Conservation (phyloP, 2,113 vertebrate genomes). For the Leucopsar rothschildi region DNA sequence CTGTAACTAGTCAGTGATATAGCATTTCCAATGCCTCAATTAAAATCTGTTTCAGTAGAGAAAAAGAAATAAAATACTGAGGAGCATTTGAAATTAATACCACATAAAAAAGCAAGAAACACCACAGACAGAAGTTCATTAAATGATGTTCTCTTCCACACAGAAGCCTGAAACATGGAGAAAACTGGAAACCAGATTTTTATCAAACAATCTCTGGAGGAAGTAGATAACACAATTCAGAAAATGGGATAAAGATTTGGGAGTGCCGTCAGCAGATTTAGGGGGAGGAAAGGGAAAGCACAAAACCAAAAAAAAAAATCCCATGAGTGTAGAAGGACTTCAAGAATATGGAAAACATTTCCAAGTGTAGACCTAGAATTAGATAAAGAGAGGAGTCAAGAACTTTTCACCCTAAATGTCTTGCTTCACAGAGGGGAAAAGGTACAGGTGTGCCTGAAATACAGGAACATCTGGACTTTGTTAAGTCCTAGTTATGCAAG, state of each 20-base stretch:
- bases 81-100: background rate
- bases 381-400: background rate
- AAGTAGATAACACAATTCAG: constrained; percentile 52
- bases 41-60: background rate
- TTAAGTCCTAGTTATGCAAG: background rate
- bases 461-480: constrained; percentile 30
- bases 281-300: constrained; percentile 43
- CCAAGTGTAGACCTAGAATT: background rate
- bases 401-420: constrained; percentile 23
- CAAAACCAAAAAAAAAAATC: background rate
- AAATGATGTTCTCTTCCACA: background rate
- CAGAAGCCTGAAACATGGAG: background rate
- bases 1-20: background rate
- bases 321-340: background rate
- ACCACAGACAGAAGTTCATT: background rate
- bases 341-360: background rate
- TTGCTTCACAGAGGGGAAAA: background rate
- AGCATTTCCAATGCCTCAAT: background rate
- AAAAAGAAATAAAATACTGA: background rate
- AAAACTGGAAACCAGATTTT: constrained; percentile 53
- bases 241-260: constrained; percentile 46
- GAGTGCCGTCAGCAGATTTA: constrained; percentile 38
- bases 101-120: background rate
- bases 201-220: constrained; percentile 52
- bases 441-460: constrained; percentile 1